These are phyloP conservation scores for Pheosia gnoma DNA, from an alignment of 2,888 invertebrate genomes.

Conservation along the genomic window DNA sequence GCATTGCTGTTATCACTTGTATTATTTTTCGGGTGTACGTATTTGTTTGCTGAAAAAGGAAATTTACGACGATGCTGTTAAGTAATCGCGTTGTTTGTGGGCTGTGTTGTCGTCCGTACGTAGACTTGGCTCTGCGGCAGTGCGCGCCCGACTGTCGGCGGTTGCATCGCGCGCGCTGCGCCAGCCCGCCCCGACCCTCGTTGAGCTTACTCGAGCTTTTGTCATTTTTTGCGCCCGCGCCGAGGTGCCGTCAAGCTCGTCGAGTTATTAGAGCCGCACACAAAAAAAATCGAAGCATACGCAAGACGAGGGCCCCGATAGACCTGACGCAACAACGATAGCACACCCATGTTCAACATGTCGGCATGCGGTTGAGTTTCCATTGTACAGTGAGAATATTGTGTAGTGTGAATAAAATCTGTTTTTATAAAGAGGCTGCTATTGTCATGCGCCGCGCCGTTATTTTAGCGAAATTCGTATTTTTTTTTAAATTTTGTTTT, in stretches of 20 bases:
- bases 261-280: constrained; percentile 76
- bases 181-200: constrained; percentile 71
- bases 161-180: constrained; percentile 42
- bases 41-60: constrained; percentile 24
- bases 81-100: constrained; percentile 20
- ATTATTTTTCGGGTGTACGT: constrained; percentile 8
- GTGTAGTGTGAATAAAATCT: constrained; percentile 74
- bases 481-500: constrained; percentile 49
- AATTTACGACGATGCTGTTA: constrained; percentile 20
- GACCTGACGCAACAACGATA: constrained; percentile 68
- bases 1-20: constrained; percentile 35
- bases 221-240: constrained; percentile 82
- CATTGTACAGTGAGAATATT: constrained; percentile 67
- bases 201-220: constrained; percentile 65
- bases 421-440: constrained; percentile 56
- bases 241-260: constrained; percentile 82
- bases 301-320: constrained; percentile 72
- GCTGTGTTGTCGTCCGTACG: constrained; percentile 10
- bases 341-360: constrained; percentile 67
- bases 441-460: constrained; percentile 56
- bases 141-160: constrained; percentile 65
- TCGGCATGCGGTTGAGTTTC: constrained; percentile 71
- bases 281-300: constrained; percentile 75
- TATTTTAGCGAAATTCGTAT: constrained; percentile 48
- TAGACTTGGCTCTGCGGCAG: constrained; percentile 33